Conservation (phyloP, 2,113 vertebrate genomes). For the Larimichthys polyactis region DNA sequence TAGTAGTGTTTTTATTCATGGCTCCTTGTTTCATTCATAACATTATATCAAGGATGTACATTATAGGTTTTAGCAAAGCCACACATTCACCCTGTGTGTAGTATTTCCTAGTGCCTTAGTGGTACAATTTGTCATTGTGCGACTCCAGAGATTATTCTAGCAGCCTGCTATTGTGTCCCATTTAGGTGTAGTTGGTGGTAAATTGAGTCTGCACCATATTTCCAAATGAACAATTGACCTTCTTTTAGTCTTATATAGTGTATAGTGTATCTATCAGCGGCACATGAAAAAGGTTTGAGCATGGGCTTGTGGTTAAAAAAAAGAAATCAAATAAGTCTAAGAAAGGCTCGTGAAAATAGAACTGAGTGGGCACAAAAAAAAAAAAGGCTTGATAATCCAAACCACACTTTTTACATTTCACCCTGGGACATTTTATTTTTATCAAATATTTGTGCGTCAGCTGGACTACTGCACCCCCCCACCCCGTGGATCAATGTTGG, state of each 20-base stretch:
- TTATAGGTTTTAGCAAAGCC: background rate
- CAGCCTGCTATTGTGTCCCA: slow-evolving; percentile 1
- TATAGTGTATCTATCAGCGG: background rate
- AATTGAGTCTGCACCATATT: slow-evolving; percentile 2
- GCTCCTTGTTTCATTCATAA: background rate
- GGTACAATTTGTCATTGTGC: slow-evolving; percentile 19
- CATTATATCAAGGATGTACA: no score
- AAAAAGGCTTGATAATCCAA: background rate
- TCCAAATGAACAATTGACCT: background rate
- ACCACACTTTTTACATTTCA: slow-evolving; percentile 7
- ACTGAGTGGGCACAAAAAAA: background rate
- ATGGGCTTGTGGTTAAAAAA: background rate
- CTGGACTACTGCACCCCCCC: slow-evolving; percentile 23
- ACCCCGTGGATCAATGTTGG: slow-evolving; percentile 34
- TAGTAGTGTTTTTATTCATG: background rate
- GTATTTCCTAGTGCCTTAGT: background rate
- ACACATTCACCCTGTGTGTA: background rate
- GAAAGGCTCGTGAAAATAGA: slow-evolving; percentile 2
- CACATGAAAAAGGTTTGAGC: background rate
- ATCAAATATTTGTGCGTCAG: slow-evolving; percentile 36
- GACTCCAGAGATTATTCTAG: slow-evolving; percentile 1
- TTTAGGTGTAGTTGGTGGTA: background rate
- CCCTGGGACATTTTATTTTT: slow-evolving; percentile 36
- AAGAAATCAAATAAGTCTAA: background rate
- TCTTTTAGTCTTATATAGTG: background rate